phyloP scores from a whole-genome alignment of 2,797 vertebrate genomes.

The Darevskia mixta region DNA sequence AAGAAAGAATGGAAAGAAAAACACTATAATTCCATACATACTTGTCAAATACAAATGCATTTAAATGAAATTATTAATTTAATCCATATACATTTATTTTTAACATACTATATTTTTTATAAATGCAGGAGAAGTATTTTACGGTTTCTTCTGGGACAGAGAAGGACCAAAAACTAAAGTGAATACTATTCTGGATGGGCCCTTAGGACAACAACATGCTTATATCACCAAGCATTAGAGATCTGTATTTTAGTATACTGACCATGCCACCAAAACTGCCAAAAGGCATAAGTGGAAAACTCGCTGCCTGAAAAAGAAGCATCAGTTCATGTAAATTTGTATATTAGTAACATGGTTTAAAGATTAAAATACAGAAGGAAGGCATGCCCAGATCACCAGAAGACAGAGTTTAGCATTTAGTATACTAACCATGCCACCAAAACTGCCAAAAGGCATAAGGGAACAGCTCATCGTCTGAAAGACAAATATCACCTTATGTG shows the following conservation, averaged over 20 bases:
- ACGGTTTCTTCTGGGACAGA: not conserved
- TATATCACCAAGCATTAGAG: slow-evolving; percentile 23
- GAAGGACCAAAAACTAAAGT: slow-evolving; percentile 2
- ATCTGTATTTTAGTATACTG: slow-evolving; percentile 70
- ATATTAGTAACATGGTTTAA: not conserved
- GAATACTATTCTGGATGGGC: not conserved
- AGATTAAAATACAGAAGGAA: slow-evolving; percentile 20
- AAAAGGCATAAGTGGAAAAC: slow-evolving; percentile 82
- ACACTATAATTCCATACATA: too few species aligned
- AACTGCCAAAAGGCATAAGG: slow-evolving; percentile 81
- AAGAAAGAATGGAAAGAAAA: too few species aligned
- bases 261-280: slow-evolving; percentile 80
- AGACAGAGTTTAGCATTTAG: slow-evolving; percentile 23
- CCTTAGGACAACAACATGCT: not conserved
- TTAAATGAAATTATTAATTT: too few species aligned
- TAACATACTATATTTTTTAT: too few species aligned
- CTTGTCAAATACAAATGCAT: too few species aligned
- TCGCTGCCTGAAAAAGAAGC: slow-evolving; percentile 80
- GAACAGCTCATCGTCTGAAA: slow-evolving; percentile 81
- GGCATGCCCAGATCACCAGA: slow-evolving; percentile 28
- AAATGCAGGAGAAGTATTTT: not conserved
- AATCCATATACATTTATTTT: too few species aligned
- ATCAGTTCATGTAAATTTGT: slow-evolving; percentile 48
- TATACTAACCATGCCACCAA: slow-evolving; percentile 82
- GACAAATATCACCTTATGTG: slow-evolving; percentile 63